phyloP scores from a whole-genome alignment of 2,797 vertebrate species.

The Botia almorhae region DNA sequence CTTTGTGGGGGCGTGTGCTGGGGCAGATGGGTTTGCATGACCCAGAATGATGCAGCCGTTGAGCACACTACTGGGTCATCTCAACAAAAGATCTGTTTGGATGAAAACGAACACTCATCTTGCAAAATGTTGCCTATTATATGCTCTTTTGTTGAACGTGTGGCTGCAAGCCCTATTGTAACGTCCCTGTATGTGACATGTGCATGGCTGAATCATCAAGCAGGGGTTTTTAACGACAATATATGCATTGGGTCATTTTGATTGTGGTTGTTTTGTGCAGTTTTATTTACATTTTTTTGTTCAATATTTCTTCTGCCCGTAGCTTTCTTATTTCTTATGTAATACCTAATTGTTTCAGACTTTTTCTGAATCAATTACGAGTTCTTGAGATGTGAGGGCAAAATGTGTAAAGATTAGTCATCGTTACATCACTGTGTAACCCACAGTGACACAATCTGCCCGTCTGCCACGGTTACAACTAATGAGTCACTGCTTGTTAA shows the following conservation, averaged over 20 bases:
- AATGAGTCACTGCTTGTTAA: slow-evolving; percentile 42
- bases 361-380: background rate
- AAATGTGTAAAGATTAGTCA: slow-evolving; percentile 27
- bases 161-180: background rate
- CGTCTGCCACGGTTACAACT: slow-evolving; percentile 41
- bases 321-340: background rate
- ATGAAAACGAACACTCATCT: slow-evolving; percentile 34
- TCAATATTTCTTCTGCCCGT: background rate
- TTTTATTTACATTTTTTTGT: background rate
- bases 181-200: background rate
- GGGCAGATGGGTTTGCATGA: slow-evolving; percentile 50
- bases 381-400: slow-evolving; percentile 9
- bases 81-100: slow-evolving; percentile 44
- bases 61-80: slow-evolving; percentile 37
- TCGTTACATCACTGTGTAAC: slow-evolving; percentile 40
- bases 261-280: background rate
- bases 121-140: slow-evolving; percentile 34
- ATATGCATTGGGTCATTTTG: background rate
- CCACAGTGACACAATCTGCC: slow-evolving; percentile 42
- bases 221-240: background rate
- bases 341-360: background rate
- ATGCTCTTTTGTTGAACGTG: slow-evolving; percentile 21
- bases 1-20: slow-evolving; percentile 32
- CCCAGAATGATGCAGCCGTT: slow-evolving; percentile 38
- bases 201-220: background rate